Evolutionary conservation across 1,140 invertebrate genomes (phyloP).

Genomic region (Cardiocondyla obscurior): DNA sequence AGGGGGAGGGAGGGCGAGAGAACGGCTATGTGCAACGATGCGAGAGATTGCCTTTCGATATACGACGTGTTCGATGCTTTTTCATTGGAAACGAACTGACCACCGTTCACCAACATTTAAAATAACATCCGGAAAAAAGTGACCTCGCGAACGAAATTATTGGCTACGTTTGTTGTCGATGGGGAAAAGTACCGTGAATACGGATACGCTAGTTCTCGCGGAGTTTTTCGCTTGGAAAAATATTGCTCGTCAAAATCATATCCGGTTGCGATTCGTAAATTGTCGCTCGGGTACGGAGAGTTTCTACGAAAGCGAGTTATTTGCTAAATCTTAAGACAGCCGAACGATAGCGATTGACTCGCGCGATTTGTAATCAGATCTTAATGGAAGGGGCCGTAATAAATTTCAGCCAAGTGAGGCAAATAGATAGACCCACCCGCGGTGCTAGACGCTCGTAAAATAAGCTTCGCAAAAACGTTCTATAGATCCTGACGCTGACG

Average conservation of each 20-base stretch:
- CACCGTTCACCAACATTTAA: background rate
- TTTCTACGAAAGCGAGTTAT: background rate
- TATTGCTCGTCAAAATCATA: background rate
- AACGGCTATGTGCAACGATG: constrained; percentile 54
- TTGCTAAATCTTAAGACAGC: background rate
- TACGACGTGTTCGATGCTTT: constrained; percentile 63
- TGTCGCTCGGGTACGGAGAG: background rate
- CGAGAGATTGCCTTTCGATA: constrained; percentile 63
- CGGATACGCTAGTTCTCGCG: background rate
- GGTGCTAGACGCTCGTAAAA: background rate
- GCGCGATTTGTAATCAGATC: background rate
- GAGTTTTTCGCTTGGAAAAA: background rate
- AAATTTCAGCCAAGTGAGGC: background rate
- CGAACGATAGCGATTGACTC: too few relatives aligned
- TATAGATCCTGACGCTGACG: constrained; percentile 87
- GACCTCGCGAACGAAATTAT: constrained; percentile 22
- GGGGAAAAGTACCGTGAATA: background rate
- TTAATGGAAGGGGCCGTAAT: background rate
- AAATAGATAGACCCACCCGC: background rate
- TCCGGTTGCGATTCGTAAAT: background rate
- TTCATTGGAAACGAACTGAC: constrained; percentile 54
- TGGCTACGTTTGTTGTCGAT: background rate
- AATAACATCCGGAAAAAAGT: constrained; percentile 31
- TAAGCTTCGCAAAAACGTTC: constrained; percentile 28
- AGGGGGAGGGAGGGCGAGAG: background rate